Percentiles rank a stretch among this genome's conserved stretches.
Evolutionary conservation across 2,888 invertebrate species (phyloP).

Genomic region (Subacronicta megacephala): DNA sequence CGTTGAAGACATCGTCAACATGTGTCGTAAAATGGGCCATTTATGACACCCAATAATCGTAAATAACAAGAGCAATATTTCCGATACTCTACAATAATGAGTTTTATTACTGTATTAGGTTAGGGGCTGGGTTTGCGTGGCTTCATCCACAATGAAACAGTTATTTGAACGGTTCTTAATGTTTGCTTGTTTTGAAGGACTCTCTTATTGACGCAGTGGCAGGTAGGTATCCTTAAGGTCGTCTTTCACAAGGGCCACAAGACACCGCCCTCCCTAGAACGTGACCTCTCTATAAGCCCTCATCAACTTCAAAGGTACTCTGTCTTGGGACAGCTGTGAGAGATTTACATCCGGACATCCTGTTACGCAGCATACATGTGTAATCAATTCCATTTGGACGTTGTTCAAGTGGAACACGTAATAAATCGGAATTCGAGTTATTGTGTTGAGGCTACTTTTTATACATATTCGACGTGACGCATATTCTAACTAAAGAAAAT

Average conservation of each 20-base stretch:
- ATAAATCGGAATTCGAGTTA: constrained; percentile 27
- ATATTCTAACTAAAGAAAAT: too few species aligned
- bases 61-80: constrained; percentile 64
- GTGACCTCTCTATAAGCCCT: constrained; percentile 55
- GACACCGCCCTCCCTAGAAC: constrained; percentile 51
- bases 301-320: constrained; percentile 59
- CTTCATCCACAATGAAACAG: constrained; percentile 29
- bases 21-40: constrained; percentile 64
- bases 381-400: constrained; percentile 43
- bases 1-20: constrained; percentile 60
- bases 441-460: background rate
- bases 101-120: constrained; percentile 45
- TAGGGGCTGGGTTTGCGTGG: constrained; percentile 22
- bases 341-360: constrained; percentile 44
- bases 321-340: constrained; percentile 46
- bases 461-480: too few species aligned
- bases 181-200: constrained; percentile 48
- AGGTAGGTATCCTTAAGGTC: constrained; percentile 45
- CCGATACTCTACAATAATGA: constrained; percentile 58
- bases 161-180: constrained; percentile 49
- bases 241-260: constrained; percentile 51
- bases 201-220: constrained; percentile 40
- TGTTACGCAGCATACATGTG: constrained; percentile 42
- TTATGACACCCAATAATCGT: constrained; percentile 70
- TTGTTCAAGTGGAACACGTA: constrained; percentile 40